Evolutionary conservation across 2,113 vertebrate genomes (phyloP).

Genomic region (Cairina moschata): DNA sequence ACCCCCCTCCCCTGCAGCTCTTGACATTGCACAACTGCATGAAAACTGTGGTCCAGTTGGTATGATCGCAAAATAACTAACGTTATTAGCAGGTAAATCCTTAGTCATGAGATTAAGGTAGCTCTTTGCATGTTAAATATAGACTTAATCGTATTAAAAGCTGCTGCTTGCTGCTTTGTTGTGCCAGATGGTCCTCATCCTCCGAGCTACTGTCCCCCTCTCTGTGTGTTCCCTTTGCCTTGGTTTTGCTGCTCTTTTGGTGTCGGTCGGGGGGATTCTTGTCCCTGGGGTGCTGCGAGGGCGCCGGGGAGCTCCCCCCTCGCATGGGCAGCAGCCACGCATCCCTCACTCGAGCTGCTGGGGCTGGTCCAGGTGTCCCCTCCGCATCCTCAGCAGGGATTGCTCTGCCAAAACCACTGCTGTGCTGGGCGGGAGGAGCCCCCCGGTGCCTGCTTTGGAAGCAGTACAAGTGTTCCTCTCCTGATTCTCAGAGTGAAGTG

Average conservation of each 20-base stretch:
- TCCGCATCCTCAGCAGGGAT: background rate
- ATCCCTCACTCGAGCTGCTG: accelerated
- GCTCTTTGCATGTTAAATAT: constrained; percentile 19
- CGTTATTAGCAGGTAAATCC: constrained; percentile 2
- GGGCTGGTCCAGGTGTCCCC: background rate
- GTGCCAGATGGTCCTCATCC: constrained; percentile 13
- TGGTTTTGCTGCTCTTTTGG: background rate
- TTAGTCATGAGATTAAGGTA: background rate
- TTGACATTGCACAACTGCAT: accelerated
- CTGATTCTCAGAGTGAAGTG: background rate
- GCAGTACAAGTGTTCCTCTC: background rate
- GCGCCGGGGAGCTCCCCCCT: background rate
- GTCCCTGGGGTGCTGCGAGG: background rate
- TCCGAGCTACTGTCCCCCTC: background rate
- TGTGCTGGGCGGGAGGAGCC: background rate
- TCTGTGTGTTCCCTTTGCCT: background rate
- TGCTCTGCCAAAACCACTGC: background rate
- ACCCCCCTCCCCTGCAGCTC: background rate
- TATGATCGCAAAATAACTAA: background rate
- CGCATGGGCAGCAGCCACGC: accelerated
- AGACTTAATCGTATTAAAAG: background rate
- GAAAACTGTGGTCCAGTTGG: background rate
- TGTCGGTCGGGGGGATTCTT: too few species aligned
- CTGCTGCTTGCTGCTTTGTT: background rate
- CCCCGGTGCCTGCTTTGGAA: background rate